Conservation (phyloP, 2,113 vertebrate species). For the Rhea americana region DNA sequence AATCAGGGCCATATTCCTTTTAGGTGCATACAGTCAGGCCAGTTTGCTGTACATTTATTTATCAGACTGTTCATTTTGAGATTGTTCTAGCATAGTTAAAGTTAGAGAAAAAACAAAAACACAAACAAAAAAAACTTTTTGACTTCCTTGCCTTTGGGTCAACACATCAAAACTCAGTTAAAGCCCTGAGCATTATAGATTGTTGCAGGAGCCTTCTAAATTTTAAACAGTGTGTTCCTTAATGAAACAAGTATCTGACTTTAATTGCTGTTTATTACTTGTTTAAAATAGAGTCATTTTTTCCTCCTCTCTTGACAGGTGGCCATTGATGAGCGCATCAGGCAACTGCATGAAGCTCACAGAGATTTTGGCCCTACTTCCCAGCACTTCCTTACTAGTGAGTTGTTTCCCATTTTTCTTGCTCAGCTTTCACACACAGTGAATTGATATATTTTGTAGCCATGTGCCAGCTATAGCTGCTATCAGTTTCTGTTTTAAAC, state of each 20-base stretch:
- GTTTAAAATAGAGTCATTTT: not conserved
- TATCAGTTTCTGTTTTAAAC: not conserved
- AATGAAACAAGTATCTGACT: not conserved
- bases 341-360: constrained; percentile 92
- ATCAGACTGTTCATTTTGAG: not conserved
- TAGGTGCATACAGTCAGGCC: not conserved
- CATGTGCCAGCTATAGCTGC: not conserved
- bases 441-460: not conserved
- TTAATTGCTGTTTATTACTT: constrained; percentile 24
- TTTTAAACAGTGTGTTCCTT: not conserved
- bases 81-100: not conserved
- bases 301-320: constrained; percentile 77
- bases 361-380: constrained; percentile 89
- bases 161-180: not conserved
- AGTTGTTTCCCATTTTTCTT: constrained; percentile 69
- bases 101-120: rapidly evolving
- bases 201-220: not conserved
- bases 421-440: not conserved
- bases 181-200: not conserved
- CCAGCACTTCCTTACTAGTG: constrained; percentile 89
- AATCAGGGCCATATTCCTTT: not conserved
- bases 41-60: constrained; percentile 16
- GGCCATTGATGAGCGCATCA: constrained; percentile 88
- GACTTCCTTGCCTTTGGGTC: not conserved
- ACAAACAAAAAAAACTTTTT: not conserved